phyloP scores from a whole-genome alignment of 2,113 vertebrate species.

The Ceuthmochares aereus region DNA sequence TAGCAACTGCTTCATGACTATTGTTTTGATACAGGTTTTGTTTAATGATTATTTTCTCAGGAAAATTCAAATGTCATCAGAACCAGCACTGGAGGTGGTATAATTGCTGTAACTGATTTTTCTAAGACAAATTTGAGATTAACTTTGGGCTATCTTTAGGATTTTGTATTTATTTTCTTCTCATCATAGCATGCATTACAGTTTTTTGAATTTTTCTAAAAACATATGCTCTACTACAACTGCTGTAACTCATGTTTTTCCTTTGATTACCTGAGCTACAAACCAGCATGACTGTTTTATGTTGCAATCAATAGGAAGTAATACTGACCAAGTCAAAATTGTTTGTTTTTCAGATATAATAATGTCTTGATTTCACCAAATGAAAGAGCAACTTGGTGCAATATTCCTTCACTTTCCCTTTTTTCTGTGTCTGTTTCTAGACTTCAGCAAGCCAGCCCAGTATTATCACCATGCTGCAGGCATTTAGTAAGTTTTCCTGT shows the following conservation, averaged over 20 bases:
- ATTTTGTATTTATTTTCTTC: conserved; percentile 10
- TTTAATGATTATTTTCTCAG: background rate
- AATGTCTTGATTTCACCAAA: background rate
- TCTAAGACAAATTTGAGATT: background rate
- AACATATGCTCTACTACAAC: background rate
- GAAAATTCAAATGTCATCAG: background rate
- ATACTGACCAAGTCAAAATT: background rate
- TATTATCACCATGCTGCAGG: background rate
- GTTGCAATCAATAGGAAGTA: background rate
- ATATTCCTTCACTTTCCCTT: background rate
- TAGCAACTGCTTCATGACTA: background rate
- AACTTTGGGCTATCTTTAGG: background rate
- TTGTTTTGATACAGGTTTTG: background rate
- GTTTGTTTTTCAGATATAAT: background rate
- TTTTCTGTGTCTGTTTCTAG: background rate
- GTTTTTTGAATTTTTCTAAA: conserved; percentile 12
- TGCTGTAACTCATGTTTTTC: background rate
- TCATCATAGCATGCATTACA: background rate
- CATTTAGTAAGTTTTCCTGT: background rate
- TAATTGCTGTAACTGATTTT: background rate
- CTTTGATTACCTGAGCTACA: background rate
- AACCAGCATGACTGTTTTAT: background rate
- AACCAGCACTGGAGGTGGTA: background rate
- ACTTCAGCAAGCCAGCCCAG: background rate
- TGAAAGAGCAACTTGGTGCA: background rate